phyloP scores from a whole-genome alignment of 1,140 invertebrate genomes.

The Lepidurus packardi region DNA sequence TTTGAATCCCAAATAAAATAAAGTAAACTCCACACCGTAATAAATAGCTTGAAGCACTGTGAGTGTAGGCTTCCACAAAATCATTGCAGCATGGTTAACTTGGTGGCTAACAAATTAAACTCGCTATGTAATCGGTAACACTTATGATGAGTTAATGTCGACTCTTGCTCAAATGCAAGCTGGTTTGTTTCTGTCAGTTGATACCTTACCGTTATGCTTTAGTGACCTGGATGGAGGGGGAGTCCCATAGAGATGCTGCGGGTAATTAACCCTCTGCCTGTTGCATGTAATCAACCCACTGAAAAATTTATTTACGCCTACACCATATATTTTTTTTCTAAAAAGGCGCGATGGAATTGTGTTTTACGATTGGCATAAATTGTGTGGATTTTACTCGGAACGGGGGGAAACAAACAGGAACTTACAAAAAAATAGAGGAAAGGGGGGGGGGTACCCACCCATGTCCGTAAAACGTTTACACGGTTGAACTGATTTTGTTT shows the following conservation, averaged over 20 bases:
- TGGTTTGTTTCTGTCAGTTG: not conserved
- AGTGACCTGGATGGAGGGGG: not conserved
- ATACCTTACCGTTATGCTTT: not conserved
- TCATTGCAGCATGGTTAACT: slow-evolving; percentile 23
- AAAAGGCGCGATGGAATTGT: no score
- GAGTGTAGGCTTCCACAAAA: slow-evolving; percentile 33
- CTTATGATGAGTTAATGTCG: no score
- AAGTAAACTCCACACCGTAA: not conserved
- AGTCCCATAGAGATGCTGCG: not conserved
- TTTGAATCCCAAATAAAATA: not conserved
- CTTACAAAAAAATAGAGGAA: no score
- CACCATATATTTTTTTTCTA: no score
- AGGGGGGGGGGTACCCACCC: no score
- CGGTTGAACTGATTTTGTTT: no score
- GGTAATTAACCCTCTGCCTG: not conserved
- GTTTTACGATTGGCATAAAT: no score
- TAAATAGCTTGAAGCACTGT: slow-evolving; percentile 27
- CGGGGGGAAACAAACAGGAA: no score
- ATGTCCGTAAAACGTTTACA: no score
- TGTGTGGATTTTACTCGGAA: no score
- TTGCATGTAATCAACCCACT: slow-evolving; percentile 4
- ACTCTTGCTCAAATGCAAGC: not conserved
- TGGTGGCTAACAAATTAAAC: not conserved
- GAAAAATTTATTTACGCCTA: not conserved
- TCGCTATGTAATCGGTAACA: not conserved